phyloP scores from a whole-genome alignment of 2,113 vertebrate genomes.

The Myanophis thanlyinensis region DNA sequence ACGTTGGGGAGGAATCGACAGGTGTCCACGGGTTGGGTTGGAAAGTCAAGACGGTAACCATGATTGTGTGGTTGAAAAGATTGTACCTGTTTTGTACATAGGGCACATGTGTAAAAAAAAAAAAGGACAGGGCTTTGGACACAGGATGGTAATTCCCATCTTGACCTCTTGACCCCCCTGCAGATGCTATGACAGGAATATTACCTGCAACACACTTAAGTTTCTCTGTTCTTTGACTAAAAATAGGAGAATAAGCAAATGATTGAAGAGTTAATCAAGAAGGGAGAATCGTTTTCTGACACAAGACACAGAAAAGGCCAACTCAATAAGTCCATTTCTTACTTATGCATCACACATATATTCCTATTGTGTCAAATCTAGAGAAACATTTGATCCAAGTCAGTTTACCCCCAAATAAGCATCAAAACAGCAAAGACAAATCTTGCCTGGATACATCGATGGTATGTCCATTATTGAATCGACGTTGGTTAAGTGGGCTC shows the following conservation, averaged over 20 bases:
- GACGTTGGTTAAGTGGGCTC: neutral
- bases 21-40: neutral
- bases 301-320: neutral
- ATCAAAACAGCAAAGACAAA: neutral
- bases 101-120: neutral
- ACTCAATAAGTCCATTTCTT: neutral
- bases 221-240: neutral
- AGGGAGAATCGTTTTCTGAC: neutral
- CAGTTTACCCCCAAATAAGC: neutral
- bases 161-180: neutral
- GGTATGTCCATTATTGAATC: neutral
- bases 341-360: neutral
- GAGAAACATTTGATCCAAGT: neutral
- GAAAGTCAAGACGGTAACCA: neutral
- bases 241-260: neutral
- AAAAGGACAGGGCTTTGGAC: neutral
- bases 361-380: neutral
- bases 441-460: neutral
- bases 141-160: neutral
- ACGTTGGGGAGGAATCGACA: neutral
- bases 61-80: neutral
- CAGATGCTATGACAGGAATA: neutral
- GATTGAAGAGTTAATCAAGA: neutral
- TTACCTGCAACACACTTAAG: neutral
- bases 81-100: neutral